Conservation (phyloP, 2,797 vertebrate genomes). For the Pseudochaenichthys georgianus region DNA sequence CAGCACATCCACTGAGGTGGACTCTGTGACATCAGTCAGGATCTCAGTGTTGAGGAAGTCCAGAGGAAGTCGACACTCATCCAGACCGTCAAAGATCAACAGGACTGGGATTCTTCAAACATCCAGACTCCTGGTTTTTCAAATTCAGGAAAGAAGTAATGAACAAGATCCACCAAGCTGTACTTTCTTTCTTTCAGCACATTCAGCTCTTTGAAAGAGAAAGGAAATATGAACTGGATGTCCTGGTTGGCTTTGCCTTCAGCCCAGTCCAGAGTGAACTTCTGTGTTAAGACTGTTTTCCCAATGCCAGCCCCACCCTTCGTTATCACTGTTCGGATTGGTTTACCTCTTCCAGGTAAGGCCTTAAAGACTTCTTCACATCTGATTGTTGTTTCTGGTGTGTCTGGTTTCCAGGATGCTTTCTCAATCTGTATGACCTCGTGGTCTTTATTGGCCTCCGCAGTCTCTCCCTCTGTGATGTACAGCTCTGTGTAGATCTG, state of each 20-base stretch:
- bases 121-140: constrained; percentile 6
- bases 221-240: constrained; percentile 43
- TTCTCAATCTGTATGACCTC: constrained; percentile 50
- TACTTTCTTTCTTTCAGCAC: background rate
- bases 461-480: constrained; percentile 20
- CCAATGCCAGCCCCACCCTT: constrained; percentile 27
- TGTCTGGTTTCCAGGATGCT: constrained; percentile 15
- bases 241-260: constrained; percentile 23
- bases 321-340: constrained; percentile 38
- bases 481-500: constrained; percentile 36
- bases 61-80: constrained; percentile 40
- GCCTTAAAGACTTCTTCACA: constrained; percentile 15
- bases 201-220: constrained; percentile 48
- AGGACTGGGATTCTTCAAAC: constrained; percentile 30
- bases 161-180: constrained; percentile 47
- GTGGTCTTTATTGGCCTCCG: constrained; percentile 34
- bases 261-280: constrained; percentile 55
- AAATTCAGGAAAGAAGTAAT: constrained; percentile 38
- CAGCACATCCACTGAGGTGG: constrained; percentile 32
- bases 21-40: constrained; percentile 35
- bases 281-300: constrained; percentile 46
- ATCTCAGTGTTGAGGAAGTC: constrained; percentile 25
- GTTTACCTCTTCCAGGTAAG: constrained; percentile 6
- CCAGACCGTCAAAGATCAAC: constrained; percentile 46
- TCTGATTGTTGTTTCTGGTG: constrained; percentile 10